Percentiles rank a stretch among this genome's conserved stretches.
Conservation (phyloP, 2,888 invertebrate species). For the Perithous albicinctus region DNA sequence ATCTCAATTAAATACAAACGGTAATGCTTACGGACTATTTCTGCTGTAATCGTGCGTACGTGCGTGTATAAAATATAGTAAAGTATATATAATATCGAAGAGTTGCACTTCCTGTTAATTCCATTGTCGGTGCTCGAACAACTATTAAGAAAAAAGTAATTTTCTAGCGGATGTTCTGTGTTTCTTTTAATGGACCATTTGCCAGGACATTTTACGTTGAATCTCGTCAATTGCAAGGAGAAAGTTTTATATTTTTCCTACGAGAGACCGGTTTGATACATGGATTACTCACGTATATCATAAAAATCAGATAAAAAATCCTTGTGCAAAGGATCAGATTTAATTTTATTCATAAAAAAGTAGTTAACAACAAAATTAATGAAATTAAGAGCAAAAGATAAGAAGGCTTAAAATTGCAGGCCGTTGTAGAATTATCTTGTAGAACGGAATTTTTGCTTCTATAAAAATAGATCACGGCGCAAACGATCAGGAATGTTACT, state of each 20-base stretch:
- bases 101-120: slow-evolving; percentile 21
- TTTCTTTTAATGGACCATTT: slow-evolving; percentile 21
- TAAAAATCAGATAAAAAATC: background rate
- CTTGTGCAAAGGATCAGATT: too few species aligned
- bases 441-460: background rate
- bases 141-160: slow-evolving; percentile 18
- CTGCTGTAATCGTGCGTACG: slow-evolving; percentile 4
- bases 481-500: background rate
- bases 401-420: too few species aligned
- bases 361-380: too few species aligned
- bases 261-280: background rate
- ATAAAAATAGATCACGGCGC: background rate
- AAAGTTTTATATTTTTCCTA: slow-evolving; percentile 5
- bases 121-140: background rate
- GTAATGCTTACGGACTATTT: slow-evolving; percentile 48
- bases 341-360: too few species aligned
- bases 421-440: too few species aligned
- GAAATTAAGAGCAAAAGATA: too few species aligned
- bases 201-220: slow-evolving; percentile 2
- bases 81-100: slow-evolving; percentile 20
- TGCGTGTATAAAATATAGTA: slow-evolving; percentile 9
- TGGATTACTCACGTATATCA: background rate
- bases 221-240: slow-evolving; percentile 10
- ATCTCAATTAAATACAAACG: slow-evolving; percentile 60
- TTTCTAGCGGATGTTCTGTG: slow-evolving; percentile 1